Conservation (phyloP, 2,113 vertebrate genomes). For the Coturnix japonica region DNA sequence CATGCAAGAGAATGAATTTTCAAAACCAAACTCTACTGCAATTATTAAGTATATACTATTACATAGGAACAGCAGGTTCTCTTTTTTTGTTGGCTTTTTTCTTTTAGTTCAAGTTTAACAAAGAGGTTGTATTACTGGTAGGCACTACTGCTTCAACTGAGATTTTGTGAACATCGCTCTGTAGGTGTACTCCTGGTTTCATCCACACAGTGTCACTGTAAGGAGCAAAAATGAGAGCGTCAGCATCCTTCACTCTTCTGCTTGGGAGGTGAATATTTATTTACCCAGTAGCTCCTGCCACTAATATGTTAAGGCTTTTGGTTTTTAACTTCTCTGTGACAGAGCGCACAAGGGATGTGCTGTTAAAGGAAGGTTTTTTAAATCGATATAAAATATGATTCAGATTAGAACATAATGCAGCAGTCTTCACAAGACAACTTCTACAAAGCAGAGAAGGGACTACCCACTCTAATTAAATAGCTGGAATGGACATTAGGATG, state of each 20-base stretch:
- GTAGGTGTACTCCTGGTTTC: slow-evolving; percentile 71
- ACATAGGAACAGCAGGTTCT: neutral
- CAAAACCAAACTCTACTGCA: neutral
- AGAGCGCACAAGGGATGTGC: neutral
- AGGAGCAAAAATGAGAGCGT: slow-evolving; percentile 68
- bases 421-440: neutral
- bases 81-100: neutral
- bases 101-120: neutral
- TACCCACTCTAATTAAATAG: slow-evolving; percentile 3
- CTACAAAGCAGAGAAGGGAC: neutral
- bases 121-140: neutral
- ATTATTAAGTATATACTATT: neutral
- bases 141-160: neutral
- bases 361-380: slow-evolving; percentile 42
- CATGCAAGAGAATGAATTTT: neutral
- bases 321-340: neutral
- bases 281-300: slow-evolving; percentile 6
- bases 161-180: neutral
- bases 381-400: slow-evolving; percentile 42
- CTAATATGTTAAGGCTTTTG: slow-evolving; percentile 5
- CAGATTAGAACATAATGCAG: slow-evolving; percentile 10
- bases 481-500: neutral
- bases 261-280: slow-evolving; percentile 9
- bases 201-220: slow-evolving; percentile 83
- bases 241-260: slow-evolving; percentile 48